Conservation (phyloP, 2,797 vertebrate genomes). For the Halcyon leucocephala region DNA sequence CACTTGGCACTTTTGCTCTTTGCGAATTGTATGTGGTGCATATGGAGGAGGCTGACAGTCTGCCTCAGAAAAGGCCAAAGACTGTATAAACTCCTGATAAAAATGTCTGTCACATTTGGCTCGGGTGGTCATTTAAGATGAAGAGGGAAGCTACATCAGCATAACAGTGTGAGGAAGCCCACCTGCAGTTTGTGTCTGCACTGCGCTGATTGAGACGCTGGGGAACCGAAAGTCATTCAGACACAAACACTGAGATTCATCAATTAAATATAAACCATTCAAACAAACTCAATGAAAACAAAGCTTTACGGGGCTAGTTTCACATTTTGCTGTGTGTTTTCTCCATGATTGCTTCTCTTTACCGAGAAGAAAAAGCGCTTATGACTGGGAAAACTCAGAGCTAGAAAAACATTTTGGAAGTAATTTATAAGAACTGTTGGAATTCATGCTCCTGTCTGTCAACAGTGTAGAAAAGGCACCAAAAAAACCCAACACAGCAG, state of each 20-base stretch:
- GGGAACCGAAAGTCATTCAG: slow-evolving; percentile 23
- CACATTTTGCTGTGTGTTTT: not conserved
- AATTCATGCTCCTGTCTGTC: not conserved
- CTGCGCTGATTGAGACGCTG: slow-evolving; percentile 23
- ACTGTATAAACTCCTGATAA: slow-evolving; percentile 41
- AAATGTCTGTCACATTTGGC: slow-evolving; percentile 37
- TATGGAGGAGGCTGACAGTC: not conserved
- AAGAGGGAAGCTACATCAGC: slow-evolving; percentile 38
- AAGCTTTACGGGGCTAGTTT: not conserved
- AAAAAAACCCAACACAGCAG: not conserved
- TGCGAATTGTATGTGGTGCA: not conserved
- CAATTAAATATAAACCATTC: slow-evolving; percentile 47
- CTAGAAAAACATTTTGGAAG: not conserved
- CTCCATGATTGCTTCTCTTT: not conserved
- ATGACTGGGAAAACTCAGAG: not conserved
- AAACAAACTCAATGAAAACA: not conserved
- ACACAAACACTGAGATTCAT: slow-evolving; percentile 22
- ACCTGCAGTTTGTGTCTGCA: slow-evolving; percentile 24
- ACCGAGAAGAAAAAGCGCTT: not conserved
- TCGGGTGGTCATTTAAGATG: slow-evolving; percentile 66
- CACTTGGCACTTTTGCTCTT: slow-evolving; percentile 15
- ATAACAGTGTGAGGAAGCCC: slow-evolving; percentile 20
- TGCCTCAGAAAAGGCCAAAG: slow-evolving; percentile 63
- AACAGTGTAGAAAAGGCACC: not conserved
- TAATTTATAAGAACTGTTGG: not conserved